Conservation (phyloP, 2,797 vertebrate species). For the Gila robusta region DNA sequence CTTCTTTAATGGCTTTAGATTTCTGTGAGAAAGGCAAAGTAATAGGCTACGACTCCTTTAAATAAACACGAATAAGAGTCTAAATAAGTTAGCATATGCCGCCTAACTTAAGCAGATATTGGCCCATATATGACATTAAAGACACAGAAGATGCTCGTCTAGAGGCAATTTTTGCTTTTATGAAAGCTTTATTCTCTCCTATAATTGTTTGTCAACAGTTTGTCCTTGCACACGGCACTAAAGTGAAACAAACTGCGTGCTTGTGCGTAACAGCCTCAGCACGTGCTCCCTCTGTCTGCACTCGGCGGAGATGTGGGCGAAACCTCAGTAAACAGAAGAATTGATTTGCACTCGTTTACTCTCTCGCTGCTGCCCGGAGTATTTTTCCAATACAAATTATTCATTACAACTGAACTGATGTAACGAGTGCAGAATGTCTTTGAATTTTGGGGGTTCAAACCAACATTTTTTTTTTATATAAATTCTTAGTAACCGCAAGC, state of each 20-base stretch:
- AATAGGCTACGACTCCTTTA: background rate
- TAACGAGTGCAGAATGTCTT: conserved; percentile 14
- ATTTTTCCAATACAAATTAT: conserved; percentile 35
- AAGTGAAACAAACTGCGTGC: background rate
- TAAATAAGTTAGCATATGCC: background rate
- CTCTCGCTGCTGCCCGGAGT: background rate
- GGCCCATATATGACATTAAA: background rate
- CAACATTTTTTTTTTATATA: too few relatives aligned
- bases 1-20: background rate
- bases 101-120: background rate
- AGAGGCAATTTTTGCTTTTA: background rate
- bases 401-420: background rate
- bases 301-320: conserved; percentile 14
- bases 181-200: background rate
- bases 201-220: conserved; percentile 1
- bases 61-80: background rate
- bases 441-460: background rate
- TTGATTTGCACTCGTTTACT: conserved; percentile 48
- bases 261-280: background rate
- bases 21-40: background rate
- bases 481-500: too few relatives aligned
- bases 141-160: background rate
- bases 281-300: conserved; percentile 37
- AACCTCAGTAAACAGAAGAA: conserved; percentile 23
- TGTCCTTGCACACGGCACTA: conserved; percentile 44